A percentile compares a stretch with the other conserved stretches of the same genome.
These are phyloP conservation scores for Lamellibrachia columna DNA, from an alignment of 2,888 invertebrate genomes.

Conservation along the genomic window DNA sequence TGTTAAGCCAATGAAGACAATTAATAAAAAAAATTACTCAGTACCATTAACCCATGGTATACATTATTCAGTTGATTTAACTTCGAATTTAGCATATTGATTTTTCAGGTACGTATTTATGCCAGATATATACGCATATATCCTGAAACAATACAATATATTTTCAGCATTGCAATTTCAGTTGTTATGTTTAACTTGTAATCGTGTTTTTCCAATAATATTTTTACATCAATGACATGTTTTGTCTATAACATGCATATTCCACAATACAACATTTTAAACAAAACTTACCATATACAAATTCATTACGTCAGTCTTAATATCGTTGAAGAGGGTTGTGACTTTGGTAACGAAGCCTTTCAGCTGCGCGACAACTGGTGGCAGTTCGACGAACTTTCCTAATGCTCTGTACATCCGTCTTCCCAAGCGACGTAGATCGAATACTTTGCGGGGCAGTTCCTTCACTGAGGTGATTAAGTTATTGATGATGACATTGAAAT, in stretches of 20 bases:
- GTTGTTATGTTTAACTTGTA: no score
- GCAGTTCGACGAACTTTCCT: background rate
- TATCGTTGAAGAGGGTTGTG: slow-evolving; percentile 44
- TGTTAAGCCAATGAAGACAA: no score
- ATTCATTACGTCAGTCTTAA: slow-evolving; percentile 46
- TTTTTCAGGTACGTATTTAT: no score
- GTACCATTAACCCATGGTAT: no score
- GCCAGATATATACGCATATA: no score
- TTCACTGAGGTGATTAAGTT: slow-evolving; percentile 7
- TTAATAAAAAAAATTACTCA: no score
- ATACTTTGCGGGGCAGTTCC: slow-evolving; percentile 3
- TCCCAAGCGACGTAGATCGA: background rate
- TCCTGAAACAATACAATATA: no score
- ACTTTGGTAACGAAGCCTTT: slow-evolving; percentile 33
- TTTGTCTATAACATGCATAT: no score
- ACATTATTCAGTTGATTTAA: background rate
- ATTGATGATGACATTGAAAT: background rate
- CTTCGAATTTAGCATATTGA: no score
- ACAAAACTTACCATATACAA: slow-evolving; percentile 48
- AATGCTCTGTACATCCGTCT: background rate
- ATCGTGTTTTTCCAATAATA: no score
- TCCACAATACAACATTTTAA: background rate
- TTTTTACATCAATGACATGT: no score
- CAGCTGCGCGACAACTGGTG: slow-evolving; percentile 17
- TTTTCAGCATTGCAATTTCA: no score